Percentiles rank a stretch among this genome's conserved stretches.
These are phyloP conservation scores for Cartodere bifasciata DNA, from an alignment of 2,888 invertebrate species.

Conservation along the genomic window DNA sequence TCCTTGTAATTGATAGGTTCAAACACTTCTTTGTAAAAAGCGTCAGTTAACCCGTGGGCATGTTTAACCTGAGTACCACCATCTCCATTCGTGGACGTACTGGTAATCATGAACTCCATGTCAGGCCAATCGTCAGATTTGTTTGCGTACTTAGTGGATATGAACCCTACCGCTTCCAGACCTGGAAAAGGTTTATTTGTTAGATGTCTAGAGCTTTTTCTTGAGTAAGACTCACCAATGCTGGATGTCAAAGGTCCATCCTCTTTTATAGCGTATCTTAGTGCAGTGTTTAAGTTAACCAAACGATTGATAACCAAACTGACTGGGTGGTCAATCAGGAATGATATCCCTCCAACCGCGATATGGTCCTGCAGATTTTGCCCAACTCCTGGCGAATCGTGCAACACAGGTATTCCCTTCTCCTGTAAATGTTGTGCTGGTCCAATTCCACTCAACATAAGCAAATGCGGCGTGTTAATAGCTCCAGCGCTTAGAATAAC, in stretches of 20 bases:
- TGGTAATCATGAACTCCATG: conserved; percentile 81
- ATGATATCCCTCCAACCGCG: conserved; percentile 72
- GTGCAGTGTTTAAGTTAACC: conserved; percentile 70
- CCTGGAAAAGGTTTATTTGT: conserved; percentile 24
- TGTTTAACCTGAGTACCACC: conserved; percentile 66
- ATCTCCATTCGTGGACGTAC: conserved; percentile 69
- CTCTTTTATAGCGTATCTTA: conserved; percentile 75
- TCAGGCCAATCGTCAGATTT: conserved; percentile 82
- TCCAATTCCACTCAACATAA: conserved; percentile 83
- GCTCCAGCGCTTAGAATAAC: conserved; percentile 83
- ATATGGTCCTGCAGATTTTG: conserved; percentile 83
- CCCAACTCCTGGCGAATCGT: conserved; percentile 72
- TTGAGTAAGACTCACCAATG: conserved; percentile 36
- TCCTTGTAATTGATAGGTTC: conserved; percentile 59
- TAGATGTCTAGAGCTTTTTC: not conserved
- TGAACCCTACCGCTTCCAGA: conserved; percentile 77
- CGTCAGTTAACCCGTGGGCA: conserved; percentile 71
- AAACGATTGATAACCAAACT: conserved; percentile 69
- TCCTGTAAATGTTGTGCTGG: conserved; percentile 59
- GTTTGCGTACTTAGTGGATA: conserved; percentile 80
- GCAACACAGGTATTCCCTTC: conserved; percentile 51
- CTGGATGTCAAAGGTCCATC: conserved; percentile 79
- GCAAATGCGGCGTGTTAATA: conserved; percentile 79
- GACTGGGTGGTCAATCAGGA: conserved; percentile 67
- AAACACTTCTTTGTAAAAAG: conserved; percentile 67